Percentiles rank a stretch among this genome's conserved stretches.
Conservation (phyloP, 2,888 invertebrate genomes). For the Abrostola tripartita region DNA sequence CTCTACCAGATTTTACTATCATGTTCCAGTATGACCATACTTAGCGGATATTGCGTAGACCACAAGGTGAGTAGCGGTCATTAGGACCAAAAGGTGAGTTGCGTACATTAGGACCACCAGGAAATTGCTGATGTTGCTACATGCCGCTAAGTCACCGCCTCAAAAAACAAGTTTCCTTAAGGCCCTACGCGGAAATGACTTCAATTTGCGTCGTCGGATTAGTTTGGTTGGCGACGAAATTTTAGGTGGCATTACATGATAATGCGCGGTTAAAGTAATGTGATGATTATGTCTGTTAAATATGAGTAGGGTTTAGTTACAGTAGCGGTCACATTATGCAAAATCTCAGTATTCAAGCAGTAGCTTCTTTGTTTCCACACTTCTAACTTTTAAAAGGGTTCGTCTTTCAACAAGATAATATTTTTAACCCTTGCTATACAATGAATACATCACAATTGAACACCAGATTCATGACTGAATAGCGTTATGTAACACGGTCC, state of each 20-base stretch:
- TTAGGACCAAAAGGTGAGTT: constrained; percentile 48
- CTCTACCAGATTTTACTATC: background rate
- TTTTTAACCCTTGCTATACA: no score
- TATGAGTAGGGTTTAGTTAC: background rate
- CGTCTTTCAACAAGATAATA: no score
- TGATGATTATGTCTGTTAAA: background rate
- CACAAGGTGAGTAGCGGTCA: constrained; percentile 46
- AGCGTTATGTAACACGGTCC: no score
- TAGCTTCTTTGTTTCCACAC: no score
- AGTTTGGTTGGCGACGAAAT: constrained; percentile 45
- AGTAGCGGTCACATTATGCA: background rate
- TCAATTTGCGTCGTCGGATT: constrained; percentile 57
- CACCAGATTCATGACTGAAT: no score
- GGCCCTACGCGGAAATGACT: constrained; percentile 58
- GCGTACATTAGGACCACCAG: constrained; percentile 50
- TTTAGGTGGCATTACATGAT: constrained; percentile 44
- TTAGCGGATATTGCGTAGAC: constrained; percentile 40
- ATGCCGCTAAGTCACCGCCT: constrained; percentile 36
- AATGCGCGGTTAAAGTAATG: constrained; percentile 25
- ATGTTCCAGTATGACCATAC: constrained; percentile 24
- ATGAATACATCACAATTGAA: no score
- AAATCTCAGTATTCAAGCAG: background rate
- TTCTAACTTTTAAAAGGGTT: no score
- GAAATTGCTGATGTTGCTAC: constrained; percentile 56
- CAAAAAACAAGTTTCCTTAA: constrained; percentile 52